Percentiles rank a stretch among this genome's conserved stretches.
These are phyloP conservation scores for Platysteira castanea DNA, from an alignment of 2,113 vertebrate genomes.

Conservation along the genomic window DNA sequence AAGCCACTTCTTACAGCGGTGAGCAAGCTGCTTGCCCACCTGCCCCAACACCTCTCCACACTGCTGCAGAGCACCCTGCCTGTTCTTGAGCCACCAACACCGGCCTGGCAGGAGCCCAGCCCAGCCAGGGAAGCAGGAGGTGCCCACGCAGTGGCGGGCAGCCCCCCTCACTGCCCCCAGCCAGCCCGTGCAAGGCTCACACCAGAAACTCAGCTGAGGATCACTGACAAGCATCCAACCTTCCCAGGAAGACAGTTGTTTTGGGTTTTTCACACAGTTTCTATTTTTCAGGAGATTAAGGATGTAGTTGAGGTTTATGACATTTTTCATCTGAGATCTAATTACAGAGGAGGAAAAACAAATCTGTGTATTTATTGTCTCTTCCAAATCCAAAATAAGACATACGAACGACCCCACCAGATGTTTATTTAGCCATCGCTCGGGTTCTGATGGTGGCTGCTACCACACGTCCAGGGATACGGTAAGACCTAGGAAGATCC, in stretches of 20 bases:
- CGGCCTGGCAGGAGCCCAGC: not conserved
- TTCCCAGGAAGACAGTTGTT: not conserved
- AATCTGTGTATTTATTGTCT: not conserved
- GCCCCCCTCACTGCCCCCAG: accelerated
- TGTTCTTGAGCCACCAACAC: not conserved
- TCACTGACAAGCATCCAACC: not conserved
- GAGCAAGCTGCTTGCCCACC: not conserved
- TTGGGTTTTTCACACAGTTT: not conserved
- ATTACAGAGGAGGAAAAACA: not conserved
- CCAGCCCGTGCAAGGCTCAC: accelerated
- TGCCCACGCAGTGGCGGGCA: accelerated
- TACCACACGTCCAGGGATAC: not conserved
- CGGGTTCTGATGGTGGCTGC: not conserved
- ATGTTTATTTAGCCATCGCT: not conserved
- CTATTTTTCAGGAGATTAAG: slow-evolving; percentile 15
- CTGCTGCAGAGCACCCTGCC: not conserved
- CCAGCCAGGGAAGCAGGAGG: not conserved
- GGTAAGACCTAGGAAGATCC: not conserved
- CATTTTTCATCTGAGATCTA: not conserved
- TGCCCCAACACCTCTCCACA: not conserved
- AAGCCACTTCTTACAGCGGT: not conserved
- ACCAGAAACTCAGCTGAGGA: not conserved
- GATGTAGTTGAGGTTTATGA: not conserved
- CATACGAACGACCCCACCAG: not conserved
- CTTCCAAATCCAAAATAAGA: not conserved